These are phyloP conservation scores for Andricus quercusramuli DNA, from an alignment of 2,888 invertebrate species.

Conservation along the genomic window DNA sequence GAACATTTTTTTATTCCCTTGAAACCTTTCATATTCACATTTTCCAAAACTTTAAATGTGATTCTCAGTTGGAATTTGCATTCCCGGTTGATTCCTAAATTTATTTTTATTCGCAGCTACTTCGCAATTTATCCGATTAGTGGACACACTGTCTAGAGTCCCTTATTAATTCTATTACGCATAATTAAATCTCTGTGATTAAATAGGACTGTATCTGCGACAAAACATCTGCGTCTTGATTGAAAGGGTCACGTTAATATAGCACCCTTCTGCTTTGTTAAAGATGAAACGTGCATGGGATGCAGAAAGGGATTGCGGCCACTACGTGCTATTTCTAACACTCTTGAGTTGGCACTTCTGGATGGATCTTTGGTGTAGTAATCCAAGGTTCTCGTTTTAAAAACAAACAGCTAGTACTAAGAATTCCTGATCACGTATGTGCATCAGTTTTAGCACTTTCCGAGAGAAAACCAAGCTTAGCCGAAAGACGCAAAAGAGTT, in stretches of 20 bases:
- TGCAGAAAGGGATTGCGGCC: slow-evolving; percentile 22
- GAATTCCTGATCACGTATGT: slow-evolving; percentile 17
- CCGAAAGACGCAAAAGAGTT: not conserved
- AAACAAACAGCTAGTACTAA: slow-evolving; percentile 1
- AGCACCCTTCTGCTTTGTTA: slow-evolving; percentile 31
- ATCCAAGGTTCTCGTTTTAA: slow-evolving; percentile 8
- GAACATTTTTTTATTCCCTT: too few species aligned
- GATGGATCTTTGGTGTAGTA: slow-evolving; percentile 10
- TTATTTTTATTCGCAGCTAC: too few species aligned
- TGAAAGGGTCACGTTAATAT: slow-evolving; percentile 35
- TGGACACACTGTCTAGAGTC: not conserved
- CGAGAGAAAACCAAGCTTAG: not conserved
- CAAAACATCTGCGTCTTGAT: not conserved
- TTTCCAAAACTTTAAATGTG: too few species aligned
- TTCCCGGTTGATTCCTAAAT: too few species aligned
- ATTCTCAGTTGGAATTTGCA: too few species aligned
- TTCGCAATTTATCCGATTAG: too few species aligned
- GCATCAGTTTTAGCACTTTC: slow-evolving; percentile 3
- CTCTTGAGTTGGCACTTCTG: slow-evolving; percentile 22
- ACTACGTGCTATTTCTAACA: slow-evolving; percentile 28
- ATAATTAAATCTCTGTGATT: slow-evolving; percentile 13
- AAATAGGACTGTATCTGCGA: slow-evolving; percentile 6
- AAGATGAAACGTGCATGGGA: slow-evolving; percentile 29
- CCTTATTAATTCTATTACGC: not conserved
- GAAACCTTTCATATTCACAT: too few species aligned